Base-by-base conservation (phyloP, 2,113 vertebrate genomes). In the Tretioscincus oriximinensis region DNA sequence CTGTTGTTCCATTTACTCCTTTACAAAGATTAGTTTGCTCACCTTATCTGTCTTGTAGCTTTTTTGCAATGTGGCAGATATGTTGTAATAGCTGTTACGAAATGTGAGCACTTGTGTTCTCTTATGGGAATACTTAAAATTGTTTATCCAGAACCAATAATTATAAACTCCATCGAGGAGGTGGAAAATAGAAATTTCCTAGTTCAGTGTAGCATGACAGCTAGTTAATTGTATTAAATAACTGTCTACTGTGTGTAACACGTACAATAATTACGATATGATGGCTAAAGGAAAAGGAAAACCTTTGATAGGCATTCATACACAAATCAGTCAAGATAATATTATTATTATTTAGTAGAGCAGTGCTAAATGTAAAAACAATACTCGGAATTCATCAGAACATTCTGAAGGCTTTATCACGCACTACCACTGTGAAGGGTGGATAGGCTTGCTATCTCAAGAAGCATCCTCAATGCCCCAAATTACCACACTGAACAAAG, bases 111-210 rank as follows among this genome's bases (percentile, higher is more conserved):
- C 60, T 69, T 70, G 58, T 71, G 26, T 79, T 71, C 51, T 28
- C 54, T 63, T 31, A 14, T n/a, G 77, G 51, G 77, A 70, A 71
- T 79, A 14, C 24, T 71, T 79, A 45, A 28, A 26, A 21, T 60
- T 61, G 65, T 78, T 70, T 79, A 61, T 61, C 16, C 35, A 79
- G 49, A 29, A 69, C 29, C 31, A 77, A 69, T 78, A 78, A 78
- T 41, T 22, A 20, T 9, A 58, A 22, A 49, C 54, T 78, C 31
- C 76, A 58, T 69, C 49, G 76, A 21, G 58, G 58, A 58, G 28
- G 24, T 20, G 65, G n/a, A 67, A 35, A 49, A 68, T 78, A 54
- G 54, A 65, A 9, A 73, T 12, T n/a, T 54, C 26, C 26, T 73
- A 51, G 24, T 51, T 41, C 64, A 67, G 47, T 29, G 29, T 45